These are phyloP conservation scores for Elegia similella DNA, from an alignment of 2,888 invertebrate species.

Conservation along the genomic window DNA sequence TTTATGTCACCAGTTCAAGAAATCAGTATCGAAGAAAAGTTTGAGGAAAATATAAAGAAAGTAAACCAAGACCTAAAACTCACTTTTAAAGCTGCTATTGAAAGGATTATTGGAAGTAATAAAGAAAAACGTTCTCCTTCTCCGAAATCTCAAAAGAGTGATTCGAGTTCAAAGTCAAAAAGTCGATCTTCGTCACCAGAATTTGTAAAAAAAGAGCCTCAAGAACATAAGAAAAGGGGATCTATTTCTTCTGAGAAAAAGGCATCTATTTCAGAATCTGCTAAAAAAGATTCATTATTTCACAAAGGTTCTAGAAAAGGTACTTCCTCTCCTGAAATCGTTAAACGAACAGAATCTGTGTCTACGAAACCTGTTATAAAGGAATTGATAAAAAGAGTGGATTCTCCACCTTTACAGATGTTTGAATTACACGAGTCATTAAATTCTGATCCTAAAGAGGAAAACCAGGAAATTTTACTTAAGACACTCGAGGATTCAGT, in stretches of 20 bases:
- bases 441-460: not conserved
- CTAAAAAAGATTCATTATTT: not conserved
- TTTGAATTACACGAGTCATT: not conserved
- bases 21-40: constrained; percentile 31
- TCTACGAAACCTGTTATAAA: constrained; percentile 19
- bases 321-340: not conserved
- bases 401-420: constrained; percentile 7
- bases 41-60: constrained; percentile 59
- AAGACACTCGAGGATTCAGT: not conserved
- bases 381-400: constrained; percentile 18
- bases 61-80: constrained; percentile 61
- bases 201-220: not conserved
- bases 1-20: constrained; percentile 29
- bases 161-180: not conserved
- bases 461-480: not conserved
- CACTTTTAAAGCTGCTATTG: constrained; percentile 65
- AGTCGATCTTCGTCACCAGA: constrained; percentile 4
- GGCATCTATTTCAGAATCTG: not conserved
- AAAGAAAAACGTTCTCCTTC: constrained; percentile 34
- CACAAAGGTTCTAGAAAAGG: not conserved
- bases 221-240: not conserved
- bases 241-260: constrained; percentile 5
- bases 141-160: constrained; percentile 21
- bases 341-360: not conserved
- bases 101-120: constrained; percentile 55